Evolutionary conservation across 2,797 vertebrate genomes (phyloP).

Genomic region (Sebastes miniatus): DNA sequence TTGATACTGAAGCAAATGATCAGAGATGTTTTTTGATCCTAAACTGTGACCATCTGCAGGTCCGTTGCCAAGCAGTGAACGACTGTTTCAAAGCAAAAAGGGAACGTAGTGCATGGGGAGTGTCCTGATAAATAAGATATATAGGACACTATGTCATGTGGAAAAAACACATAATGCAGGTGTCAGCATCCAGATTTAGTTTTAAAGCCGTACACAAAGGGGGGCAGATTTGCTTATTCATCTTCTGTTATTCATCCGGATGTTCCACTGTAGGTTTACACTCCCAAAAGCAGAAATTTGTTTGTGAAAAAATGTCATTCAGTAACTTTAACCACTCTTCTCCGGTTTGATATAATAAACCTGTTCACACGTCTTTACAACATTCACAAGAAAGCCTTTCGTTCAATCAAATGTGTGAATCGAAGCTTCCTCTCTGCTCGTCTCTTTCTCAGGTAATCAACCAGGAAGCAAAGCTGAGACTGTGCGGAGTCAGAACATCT

Average conservation of each 20-base stretch:
- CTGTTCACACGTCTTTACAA: background rate
- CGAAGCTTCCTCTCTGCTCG: background rate
- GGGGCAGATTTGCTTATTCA: background rate
- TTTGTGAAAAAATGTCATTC: background rate
- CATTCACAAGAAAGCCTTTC: background rate
- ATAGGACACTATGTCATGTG: background rate
- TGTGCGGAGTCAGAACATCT: background rate
- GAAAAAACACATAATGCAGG: background rate
- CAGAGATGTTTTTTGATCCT: background rate
- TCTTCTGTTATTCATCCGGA: conserved; percentile 5
- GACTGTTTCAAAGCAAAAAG: background rate
- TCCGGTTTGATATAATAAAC: background rate
- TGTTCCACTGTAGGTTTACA: background rate
- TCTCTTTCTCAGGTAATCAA: background rate
- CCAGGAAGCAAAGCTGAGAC: background rate
- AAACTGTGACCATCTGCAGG: background rate
- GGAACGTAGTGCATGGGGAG: background rate
- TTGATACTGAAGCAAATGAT: background rate
- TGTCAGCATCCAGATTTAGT: background rate
- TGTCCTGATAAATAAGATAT: background rate
- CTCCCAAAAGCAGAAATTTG: background rate
- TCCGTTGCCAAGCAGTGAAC: background rate
- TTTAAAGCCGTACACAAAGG: background rate
- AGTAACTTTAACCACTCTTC: background rate
- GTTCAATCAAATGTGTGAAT: background rate